Percentiles rank a stretch among this genome's conserved stretches.
Evolutionary conservation across 2,113 vertebrate genomes (phyloP).

Genomic region (Zosterops borbonicus): DNA sequence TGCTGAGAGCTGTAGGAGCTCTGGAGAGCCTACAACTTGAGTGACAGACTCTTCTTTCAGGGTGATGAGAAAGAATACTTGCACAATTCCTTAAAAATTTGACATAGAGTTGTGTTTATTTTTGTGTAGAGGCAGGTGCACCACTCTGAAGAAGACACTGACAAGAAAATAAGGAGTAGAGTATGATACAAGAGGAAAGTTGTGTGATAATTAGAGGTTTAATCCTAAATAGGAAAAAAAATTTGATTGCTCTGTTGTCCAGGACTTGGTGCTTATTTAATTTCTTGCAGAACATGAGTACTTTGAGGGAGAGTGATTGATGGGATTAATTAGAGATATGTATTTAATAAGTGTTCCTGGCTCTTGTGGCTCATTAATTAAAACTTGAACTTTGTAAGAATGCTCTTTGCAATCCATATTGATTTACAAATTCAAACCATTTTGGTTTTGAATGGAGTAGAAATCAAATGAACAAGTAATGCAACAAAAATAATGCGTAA

Average conservation of each 20-base stretch:
- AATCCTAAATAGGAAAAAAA: background rate
- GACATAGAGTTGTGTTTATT: background rate
- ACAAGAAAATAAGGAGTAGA: background rate
- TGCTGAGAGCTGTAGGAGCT: background rate
- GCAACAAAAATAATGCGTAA: background rate
- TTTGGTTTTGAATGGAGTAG: background rate
- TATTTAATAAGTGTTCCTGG: conserved; percentile 16
- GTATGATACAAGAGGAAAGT: background rate
- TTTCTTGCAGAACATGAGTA: background rate
- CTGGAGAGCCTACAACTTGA: background rate
- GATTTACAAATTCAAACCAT: background rate
- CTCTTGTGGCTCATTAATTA: conserved; percentile 12
- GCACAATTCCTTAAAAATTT: background rate
- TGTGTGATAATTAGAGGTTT: background rate
- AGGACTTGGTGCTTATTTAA: background rate
- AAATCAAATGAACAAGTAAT: background rate
- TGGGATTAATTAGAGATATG: conserved; percentile 13
- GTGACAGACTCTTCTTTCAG: background rate
- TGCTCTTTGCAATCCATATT: background rate
- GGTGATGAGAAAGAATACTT: background rate
- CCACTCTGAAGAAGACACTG: background rate
- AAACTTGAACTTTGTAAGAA: background rate
- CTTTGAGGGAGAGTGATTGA: background rate
- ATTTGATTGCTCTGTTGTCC: background rate
- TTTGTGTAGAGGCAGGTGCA: background rate